Evolutionary conservation across 2,888 invertebrate species (phyloP), one percentile per base, ranked within the genome.

Genomic region (Archaeoteleia sp.): DNA sequence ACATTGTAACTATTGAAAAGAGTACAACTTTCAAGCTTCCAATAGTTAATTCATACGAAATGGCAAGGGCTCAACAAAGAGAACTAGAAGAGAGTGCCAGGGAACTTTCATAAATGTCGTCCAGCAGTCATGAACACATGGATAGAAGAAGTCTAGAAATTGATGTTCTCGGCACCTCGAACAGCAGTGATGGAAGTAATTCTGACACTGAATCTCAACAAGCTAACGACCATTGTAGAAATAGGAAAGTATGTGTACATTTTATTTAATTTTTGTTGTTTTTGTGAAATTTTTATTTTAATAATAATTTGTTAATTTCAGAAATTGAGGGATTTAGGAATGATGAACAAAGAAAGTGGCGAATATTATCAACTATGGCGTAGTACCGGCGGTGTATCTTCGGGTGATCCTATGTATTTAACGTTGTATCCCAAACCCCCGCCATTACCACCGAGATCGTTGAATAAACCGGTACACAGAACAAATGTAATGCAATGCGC

Each of bases 401-500:
- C 80, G 15, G 75, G 75, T 12, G 80, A 82, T 58, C 75, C 79
- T 54, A 66, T 77, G 17, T 81, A 81, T 10, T 81, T 83, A 53
- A 74, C 76, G 5, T 66, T 80, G 2, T 82, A 82, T 55, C 79
- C 82, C 43, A 80, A 80, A 73, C 84, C 84, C 55, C 83, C 92
- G 30, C 93, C 93, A 27, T 84, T 93, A 72, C 93, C 93, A 35
- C 93, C 93, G 23, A 88, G 92, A 76, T 88, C 88, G 42, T 85
- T 90, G 23, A 95, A 53, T 13, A 37, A 34, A 13, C 34, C 5
- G 13, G 3, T 20, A 20, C 94, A 95, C 79, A 87, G 93, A 69
- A 91, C 90, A 0, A 87, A 87, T 74, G 88, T 87, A 32, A 77
- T 87, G 79, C n/a, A n/a, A n/a, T n/a, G n/a, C 80, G 93, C 93